Base-by-base conservation (phyloP, 1,140 invertebrate species). In the Uloborus diversus region DNA sequence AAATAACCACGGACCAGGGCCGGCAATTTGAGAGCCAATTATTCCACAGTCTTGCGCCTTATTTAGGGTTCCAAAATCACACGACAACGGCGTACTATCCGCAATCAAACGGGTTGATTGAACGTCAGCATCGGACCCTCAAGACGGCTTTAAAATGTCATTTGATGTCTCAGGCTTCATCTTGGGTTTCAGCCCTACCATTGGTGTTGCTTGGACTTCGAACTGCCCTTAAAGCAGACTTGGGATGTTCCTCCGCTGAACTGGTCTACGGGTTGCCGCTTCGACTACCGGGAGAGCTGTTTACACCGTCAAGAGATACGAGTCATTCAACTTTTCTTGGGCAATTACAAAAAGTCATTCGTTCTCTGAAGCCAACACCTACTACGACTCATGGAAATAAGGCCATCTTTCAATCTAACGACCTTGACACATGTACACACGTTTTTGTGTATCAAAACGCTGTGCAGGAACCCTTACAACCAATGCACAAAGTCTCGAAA, bases 1-100 rank as follows among this genome's bases (percentile, higher is more conserved):
- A 35, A 23, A 83, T 87, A 59, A 86, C 81, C 0, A 82, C 86
- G 1, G 88, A 89, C 66, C 88, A 88, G 73, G 88, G 86, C 0
- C 83, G 81, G 3, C 87, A 89, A 75, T 89, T 88, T 79, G 83
- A 86, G 57, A 82, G 83, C 25, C 90, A 79, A 14, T 42, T 84
- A 0, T 84, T 82, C 61, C n/a, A n/a, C n/a, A n/a, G n/a, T n/a
- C n/a, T n/a, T n/a, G n/a, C n/a, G n/a, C n/a, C n/a, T n/a, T n/a
- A n/a, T 42, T 20, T 56, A 3, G 73, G 59, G 2, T 49, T 3
- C 11, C 59, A n/a, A 14, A 5, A 7, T 11, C 33, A 1, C 25
- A 32, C 42, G 17, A 65, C 68, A n/a, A 30, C 27, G 5, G 30
- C 42, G 2, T 80, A 80, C 32, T 84, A 86, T 42, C 86, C 85